phyloP scores from a whole-genome alignment of 2,888 invertebrate species.

The Plutella xylostella region DNA sequence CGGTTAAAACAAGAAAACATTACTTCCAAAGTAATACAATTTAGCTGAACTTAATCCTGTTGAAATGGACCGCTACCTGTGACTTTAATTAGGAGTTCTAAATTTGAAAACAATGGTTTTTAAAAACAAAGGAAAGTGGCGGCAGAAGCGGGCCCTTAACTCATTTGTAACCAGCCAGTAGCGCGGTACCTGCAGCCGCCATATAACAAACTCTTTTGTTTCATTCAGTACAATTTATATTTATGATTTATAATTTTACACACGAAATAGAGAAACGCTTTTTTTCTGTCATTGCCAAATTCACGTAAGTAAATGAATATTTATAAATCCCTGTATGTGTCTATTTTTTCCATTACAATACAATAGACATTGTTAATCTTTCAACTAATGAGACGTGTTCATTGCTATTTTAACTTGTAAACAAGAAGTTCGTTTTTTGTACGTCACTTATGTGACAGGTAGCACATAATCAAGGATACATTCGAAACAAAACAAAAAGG shows the following conservation, averaged over 20 bases:
- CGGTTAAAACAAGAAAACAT: not conserved
- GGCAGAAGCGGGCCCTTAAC: not conserved
- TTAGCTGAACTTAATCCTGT: not conserved
- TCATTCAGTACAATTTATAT: conserved; percentile 36
- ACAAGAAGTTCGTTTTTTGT: too few relatives aligned
- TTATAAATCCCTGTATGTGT: conserved; percentile 21
- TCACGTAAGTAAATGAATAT: conserved; percentile 55
- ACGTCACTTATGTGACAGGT: too few relatives aligned
- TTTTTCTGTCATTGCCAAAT: conserved; percentile 49
- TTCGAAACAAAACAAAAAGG: too few relatives aligned
- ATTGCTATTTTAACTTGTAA: too few relatives aligned
- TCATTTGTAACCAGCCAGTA: too few relatives aligned
- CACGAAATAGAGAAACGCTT: conserved; percentile 50
- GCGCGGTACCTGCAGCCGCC: conserved; percentile 13
- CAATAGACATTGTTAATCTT: conserved; percentile 6
- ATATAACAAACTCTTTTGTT: conserved; percentile 53
- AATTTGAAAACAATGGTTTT: not conserved
- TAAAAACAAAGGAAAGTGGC: not conserved
- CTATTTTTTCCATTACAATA: conserved; percentile 7
- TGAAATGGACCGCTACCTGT: not conserved
- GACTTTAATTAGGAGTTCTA: not conserved
- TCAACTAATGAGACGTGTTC: too few relatives aligned
- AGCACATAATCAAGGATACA: too few relatives aligned
- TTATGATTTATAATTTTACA: too few relatives aligned
- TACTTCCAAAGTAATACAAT: not conserved